Percentiles rank a stretch among this genome's conserved stretches.
Evolutionary conservation across 2,888 invertebrate genomes (phyloP).

Genomic region (Acanthacorydalis orientalis): DNA sequence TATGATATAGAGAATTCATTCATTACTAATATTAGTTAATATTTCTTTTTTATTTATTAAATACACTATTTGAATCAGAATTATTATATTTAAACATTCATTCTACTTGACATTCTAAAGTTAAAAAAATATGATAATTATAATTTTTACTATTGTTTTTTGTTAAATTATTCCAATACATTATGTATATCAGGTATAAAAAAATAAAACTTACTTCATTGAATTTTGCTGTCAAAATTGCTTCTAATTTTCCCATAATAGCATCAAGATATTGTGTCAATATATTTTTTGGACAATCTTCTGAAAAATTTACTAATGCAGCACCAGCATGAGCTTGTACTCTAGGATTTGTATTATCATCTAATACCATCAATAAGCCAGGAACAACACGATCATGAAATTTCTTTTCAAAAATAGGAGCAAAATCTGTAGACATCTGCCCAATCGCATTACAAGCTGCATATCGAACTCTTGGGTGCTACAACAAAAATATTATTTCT

Average conservation of each 20-base stretch:
- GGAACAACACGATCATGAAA: conserved; percentile 93
- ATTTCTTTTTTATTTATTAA: too few species aligned
- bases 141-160: too few species aligned
- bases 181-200: not conserved
- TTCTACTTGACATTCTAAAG: too few species aligned
- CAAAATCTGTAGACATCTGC: conserved; percentile 98
- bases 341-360: conserved; percentile 81
- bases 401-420: conserved; percentile 91
- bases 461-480: conserved; percentile 85
- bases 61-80: too few species aligned
- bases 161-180: not conserved
- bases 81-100: too few species aligned
- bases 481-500: conserved; percentile 8
- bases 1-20: too few species aligned
- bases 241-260: conserved; percentile 81
- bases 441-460: conserved; percentile 98
- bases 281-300: conserved; percentile 94
- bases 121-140: too few species aligned
- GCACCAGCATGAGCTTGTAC: conserved; percentile 86
- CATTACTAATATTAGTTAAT: too few species aligned
- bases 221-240: conserved; percentile 79
- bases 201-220: conserved; percentile 47
- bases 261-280: conserved; percentile 78
- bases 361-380: conserved; percentile 71
- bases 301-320: conserved; percentile 96